Evolutionary conservation across 1,140 invertebrate genomes (phyloP).

Genomic region (Trichonephila clavata): DNA sequence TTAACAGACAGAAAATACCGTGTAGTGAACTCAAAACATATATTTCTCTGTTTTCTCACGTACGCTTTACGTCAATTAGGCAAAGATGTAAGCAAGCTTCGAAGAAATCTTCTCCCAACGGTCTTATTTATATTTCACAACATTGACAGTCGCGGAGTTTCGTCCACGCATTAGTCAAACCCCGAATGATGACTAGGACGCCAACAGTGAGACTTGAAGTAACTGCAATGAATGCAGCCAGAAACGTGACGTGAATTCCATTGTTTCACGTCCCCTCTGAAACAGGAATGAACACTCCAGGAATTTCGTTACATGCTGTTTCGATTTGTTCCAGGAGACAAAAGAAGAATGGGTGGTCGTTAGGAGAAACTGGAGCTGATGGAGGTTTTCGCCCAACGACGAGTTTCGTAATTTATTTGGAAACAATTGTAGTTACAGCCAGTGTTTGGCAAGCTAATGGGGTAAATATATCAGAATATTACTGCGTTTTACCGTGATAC

Average conservation of each 20-base stretch:
- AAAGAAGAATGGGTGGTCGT: slow-evolving; percentile 63
- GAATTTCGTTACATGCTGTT: slow-evolving; percentile 72
- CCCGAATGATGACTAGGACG: background rate
- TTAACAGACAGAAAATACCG: too few species aligned
- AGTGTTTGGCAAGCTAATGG: slow-evolving; percentile 44
- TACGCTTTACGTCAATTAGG: background rate
- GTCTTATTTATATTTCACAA: slow-evolving; percentile 62
- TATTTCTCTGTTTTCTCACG: background rate
- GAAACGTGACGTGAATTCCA: slow-evolving; percentile 64
- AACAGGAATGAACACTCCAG: slow-evolving; percentile 23
- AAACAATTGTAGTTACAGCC: slow-evolving; percentile 51
- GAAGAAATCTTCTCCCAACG: slow-evolving; percentile 4
- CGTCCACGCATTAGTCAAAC: background rate
- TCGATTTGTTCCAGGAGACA: slow-evolving; percentile 64
- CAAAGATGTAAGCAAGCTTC: background rate
- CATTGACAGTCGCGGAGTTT: slow-evolving; percentile 24
- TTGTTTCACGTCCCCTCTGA: slow-evolving; percentile 27
- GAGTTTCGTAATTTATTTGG: slow-evolving; percentile 25
- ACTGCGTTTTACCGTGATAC: background rate
- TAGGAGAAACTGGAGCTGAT: slow-evolving; percentile 51
- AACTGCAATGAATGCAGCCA: slow-evolving; percentile 50
- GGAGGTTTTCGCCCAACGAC: background rate
- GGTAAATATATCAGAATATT: slow-evolving; percentile 35
- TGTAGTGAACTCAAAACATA: background rate
- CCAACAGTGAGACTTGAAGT: background rate